Base-by-base conservation (phyloP, 2,113 vertebrate species). In the Tachysurus fulvidraco region DNA sequence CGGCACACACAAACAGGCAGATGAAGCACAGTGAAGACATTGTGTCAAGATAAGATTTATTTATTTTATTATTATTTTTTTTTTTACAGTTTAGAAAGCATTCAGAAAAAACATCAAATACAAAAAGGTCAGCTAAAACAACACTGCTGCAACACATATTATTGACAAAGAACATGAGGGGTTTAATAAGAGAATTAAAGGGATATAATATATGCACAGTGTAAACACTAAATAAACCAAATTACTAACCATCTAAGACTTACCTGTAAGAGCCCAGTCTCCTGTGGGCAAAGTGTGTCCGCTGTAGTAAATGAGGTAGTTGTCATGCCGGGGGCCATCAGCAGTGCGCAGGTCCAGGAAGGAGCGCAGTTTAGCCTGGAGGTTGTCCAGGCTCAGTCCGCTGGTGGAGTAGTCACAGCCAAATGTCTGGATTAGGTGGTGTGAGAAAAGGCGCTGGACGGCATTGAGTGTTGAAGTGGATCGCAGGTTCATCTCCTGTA, bases 321-420 rank as follows among this genome's bases (percentile, higher is more conserved):
- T 98, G 91, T 99, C 98, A 0, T 99, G 97, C 41, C 97, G 95
- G 11, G 98, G 98, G 25, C 98, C 98, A 87, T 99, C 98, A 7
- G 93, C 93, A 0, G 98, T 98, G n/a, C 96, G 95, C 80, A 97
- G 95, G 28, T 99, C 98, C 90, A 99, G 95, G 83, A 99, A 99
- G 91, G 93, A 91, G 87, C 96, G 96, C 86, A 99, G 93, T 93
- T 99, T 99, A 86, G 93, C 93, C 91, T 95, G 95, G 50, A 97
- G 87, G 16, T 95, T 93, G 87, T 99, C 97, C 90, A 97, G 94
- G n/a, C 95, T 95, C 60, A 99, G 92, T 5, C 98, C 97, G 0
- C 97, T 97, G 41, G 98, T 98, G 77, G 97, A 98, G 92, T 99
- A 99, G 93, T 99, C 98, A 88, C 98, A 99, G 83, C 98, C 96